Conservation (phyloP, 2,113 vertebrate species). For the Redunca redunca region DNA sequence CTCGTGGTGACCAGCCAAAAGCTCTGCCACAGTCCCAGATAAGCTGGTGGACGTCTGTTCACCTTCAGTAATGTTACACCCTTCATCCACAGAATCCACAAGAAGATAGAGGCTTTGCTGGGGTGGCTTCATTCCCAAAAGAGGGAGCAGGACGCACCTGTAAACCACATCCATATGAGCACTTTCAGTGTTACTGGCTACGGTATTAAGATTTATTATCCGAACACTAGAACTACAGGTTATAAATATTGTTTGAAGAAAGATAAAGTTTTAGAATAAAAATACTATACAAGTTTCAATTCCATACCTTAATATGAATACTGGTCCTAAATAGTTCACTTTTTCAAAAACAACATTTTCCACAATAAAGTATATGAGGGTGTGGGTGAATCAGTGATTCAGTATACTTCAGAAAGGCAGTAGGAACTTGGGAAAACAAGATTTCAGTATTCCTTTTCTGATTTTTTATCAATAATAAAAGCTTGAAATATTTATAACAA, state of each 20-base stretch:
- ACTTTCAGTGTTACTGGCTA: not conserved
- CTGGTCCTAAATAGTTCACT: not conserved
- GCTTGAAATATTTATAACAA: not conserved
- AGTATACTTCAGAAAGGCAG: not conserved
- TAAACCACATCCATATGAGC: not conserved
- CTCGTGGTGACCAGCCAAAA: slow-evolving; percentile 93
- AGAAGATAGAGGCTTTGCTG: slow-evolving; percentile 92
- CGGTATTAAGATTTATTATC: not conserved
- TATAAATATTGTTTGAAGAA: not conserved
- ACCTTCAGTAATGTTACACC: slow-evolving; percentile 85
- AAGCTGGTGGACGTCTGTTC: slow-evolving; percentile 86
- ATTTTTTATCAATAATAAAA: not conserved
- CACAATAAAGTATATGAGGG: not conserved
- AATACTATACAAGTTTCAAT: not conserved
- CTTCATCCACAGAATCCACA: slow-evolving; percentile 95
- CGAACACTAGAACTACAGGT: not conserved
- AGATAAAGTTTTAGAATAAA: not conserved
- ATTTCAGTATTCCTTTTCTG: not conserved
- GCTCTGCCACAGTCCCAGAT: slow-evolving; percentile 92
- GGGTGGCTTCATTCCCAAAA: slow-evolving; percentile 90
- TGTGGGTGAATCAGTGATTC: not conserved
- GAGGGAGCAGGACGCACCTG: slow-evolving; percentile 93
- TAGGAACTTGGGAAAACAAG: not conserved
- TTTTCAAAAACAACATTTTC: not conserved
- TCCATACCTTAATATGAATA: not conserved